These are phyloP conservation scores for Ichneumoninae sp. DNA, from an alignment of 2,888 invertebrate genomes.

Conservation along the genomic window DNA sequence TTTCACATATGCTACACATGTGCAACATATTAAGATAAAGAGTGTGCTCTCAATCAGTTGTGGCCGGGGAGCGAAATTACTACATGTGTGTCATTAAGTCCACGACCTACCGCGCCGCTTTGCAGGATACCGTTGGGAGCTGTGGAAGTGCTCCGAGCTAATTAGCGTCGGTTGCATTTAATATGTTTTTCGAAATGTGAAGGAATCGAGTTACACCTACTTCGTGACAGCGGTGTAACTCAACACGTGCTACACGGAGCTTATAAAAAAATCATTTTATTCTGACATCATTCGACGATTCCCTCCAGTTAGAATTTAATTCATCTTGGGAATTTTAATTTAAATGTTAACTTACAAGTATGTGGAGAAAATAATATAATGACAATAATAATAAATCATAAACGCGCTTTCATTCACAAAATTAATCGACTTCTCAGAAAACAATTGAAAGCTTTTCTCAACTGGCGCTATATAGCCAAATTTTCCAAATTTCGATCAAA, in stretches of 20 bases:
- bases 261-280: neutral
- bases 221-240: neutral
- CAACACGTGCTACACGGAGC: neutral
- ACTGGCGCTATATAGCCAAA: neutral
- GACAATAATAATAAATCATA: neutral
- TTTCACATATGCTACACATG: neutral
- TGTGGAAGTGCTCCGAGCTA: slow-evolving; percentile 69
- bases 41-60: slow-evolving; percentile 41
- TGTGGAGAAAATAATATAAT: neutral
- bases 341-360: neutral
- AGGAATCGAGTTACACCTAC: neutral
- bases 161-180: slow-evolving; percentile 65
- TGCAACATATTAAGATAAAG: slow-evolving; percentile 13
- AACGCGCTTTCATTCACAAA: neutral
- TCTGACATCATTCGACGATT: neutral
- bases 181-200: slow-evolving; percentile 38
- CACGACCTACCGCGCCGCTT: slow-evolving; percentile 24
- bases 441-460: neutral
- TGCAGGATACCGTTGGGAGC: slow-evolving; percentile 55
- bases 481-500: neutral
- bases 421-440: neutral
- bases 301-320: neutral
- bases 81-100: slow-evolving; percentile 30
- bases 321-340: neutral
- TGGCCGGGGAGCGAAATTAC: slow-evolving; percentile 61